Percentiles rank a stretch among this genome's conserved stretches.
Conservation (phyloP, 2,888 invertebrate species). For the Alloscopus bannaensis region DNA sequence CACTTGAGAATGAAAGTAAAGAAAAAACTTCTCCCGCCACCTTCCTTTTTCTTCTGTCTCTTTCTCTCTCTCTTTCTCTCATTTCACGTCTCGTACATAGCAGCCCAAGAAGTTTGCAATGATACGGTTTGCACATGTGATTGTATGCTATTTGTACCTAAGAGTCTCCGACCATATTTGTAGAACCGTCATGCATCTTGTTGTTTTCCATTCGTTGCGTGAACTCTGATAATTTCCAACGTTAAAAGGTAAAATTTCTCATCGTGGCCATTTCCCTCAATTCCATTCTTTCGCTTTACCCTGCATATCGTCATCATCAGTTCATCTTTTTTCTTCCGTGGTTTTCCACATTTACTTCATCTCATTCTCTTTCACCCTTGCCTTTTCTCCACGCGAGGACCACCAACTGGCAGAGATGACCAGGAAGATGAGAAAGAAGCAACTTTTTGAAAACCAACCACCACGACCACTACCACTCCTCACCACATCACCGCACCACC, state of each 20-base stretch:
- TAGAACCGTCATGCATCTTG: conserved; percentile 9
- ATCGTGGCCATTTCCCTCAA: conserved; percentile 23
- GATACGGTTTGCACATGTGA: too few species aligned
- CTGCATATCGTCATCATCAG: conserved; percentile 15
- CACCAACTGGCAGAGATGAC: conserved; percentile 46
- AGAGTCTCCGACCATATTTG: too few species aligned
- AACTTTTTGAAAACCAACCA: conserved; percentile 53
- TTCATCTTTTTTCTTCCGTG: conserved; percentile 39
- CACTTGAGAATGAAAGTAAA: too few species aligned
- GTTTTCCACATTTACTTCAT: conserved; percentile 35
- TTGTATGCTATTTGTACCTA: too few species aligned
- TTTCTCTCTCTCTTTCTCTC: too few species aligned
- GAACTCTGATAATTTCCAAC: conserved; percentile 47
- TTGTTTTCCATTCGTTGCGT: conserved; percentile 37
- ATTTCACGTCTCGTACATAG: too few species aligned
- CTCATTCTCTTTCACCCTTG: background rate
- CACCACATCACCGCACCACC: conserved; percentile 42
- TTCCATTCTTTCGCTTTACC: conserved; percentile 11
- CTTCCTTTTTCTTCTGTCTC: too few species aligned
- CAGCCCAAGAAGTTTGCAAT: too few species aligned
- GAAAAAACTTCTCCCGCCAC: too few species aligned
- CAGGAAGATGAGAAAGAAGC: conserved; percentile 7
- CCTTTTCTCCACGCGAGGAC: conserved; percentile 37
- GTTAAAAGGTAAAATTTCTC: conserved; percentile 47
- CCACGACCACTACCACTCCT: conserved; percentile 20